Percentiles rank a stretch among this genome's conserved stretches.
phyloP scores from a whole-genome alignment of 2,888 invertebrate species.

The Heliconius charithonia region DNA sequence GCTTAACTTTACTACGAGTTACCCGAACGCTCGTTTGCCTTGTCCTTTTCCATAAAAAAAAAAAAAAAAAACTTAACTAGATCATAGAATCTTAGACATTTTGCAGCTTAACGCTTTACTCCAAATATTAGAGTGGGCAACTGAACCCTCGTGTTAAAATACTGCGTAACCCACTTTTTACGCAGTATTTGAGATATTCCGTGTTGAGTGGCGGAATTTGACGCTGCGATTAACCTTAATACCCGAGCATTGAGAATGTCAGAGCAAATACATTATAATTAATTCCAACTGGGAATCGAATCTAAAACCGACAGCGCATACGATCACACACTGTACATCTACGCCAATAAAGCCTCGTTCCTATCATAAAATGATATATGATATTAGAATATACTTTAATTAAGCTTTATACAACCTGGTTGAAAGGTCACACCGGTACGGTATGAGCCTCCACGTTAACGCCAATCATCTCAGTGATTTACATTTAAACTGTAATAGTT shows the following conservation, averaged over 20 bases:
- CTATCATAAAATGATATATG: constrained; percentile 51
- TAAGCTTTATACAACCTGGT: constrained; percentile 58
- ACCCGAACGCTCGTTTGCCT: too few relatives aligned
- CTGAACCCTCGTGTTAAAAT: too few relatives aligned
- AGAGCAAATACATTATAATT: background rate
- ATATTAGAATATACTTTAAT: constrained; percentile 58
- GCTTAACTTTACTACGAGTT: too few relatives aligned
- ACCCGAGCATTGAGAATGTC: too few relatives aligned
- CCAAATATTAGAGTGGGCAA: background rate
- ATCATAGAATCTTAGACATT: background rate
- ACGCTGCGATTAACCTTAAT: background rate
- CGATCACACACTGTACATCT: background rate
- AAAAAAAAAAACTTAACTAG: too few relatives aligned
- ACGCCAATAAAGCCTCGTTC: background rate
- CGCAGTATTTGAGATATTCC: background rate
- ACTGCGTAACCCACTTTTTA: too few relatives aligned
- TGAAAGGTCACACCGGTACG: constrained; percentile 53
- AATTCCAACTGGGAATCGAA: background rate
- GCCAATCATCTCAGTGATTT: constrained; percentile 68
- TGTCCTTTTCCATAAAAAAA: too few relatives aligned
- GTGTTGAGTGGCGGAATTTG: background rate
- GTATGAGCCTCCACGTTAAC: constrained; percentile 60
- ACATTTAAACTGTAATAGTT: constrained; percentile 51
- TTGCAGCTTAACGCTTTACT: background rate
- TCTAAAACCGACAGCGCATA: background rate